phyloP scores from a whole-genome alignment of 2,797 vertebrate genomes.

The Pelodytes ibericus region DNA sequence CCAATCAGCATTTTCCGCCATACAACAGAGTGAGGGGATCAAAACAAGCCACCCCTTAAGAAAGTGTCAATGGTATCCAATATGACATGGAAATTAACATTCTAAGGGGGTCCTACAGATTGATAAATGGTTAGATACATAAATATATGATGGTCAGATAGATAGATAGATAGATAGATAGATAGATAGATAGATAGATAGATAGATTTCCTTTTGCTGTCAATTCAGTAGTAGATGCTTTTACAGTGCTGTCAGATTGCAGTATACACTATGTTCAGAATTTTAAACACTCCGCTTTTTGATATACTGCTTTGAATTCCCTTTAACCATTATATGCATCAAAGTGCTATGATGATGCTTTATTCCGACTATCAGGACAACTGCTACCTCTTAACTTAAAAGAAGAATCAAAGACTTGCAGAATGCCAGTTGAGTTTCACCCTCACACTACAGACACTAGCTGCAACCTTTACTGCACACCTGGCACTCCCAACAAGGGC shows the following conservation, averaged over 20 bases:
- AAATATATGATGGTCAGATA: no score
- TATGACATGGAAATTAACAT: no score
- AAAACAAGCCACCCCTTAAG: no score
- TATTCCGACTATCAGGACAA: constrained; percentile 82
- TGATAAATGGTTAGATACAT: no score
- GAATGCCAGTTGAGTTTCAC: constrained; percentile 80
- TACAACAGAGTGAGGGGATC: no score
- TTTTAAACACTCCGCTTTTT: constrained; percentile 64
- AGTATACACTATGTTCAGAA: constrained; percentile 66
- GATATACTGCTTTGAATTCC: constrained; percentile 68
- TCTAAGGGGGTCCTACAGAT: no score
- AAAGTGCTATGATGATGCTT: constrained; percentile 71
- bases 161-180: not conserved
- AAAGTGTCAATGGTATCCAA: no score
- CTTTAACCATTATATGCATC: constrained; percentile 70
- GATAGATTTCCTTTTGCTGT: not conserved
- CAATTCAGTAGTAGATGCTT: constrained; percentile 49
- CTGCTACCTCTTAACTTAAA: constrained; percentile 75
- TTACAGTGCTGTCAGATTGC: constrained; percentile 52
- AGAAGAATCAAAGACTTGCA: constrained; percentile 87
- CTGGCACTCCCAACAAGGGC: constrained; percentile 77
- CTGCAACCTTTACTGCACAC: constrained; percentile 80
- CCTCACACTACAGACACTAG: constrained; percentile 73
- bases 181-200: not conserved
- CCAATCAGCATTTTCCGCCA: no score